Percentiles rank a stretch among this genome's conserved stretches.
phyloP scores from a whole-genome alignment of 2,888 invertebrate genomes.

The Drosophila cognata region DNA sequence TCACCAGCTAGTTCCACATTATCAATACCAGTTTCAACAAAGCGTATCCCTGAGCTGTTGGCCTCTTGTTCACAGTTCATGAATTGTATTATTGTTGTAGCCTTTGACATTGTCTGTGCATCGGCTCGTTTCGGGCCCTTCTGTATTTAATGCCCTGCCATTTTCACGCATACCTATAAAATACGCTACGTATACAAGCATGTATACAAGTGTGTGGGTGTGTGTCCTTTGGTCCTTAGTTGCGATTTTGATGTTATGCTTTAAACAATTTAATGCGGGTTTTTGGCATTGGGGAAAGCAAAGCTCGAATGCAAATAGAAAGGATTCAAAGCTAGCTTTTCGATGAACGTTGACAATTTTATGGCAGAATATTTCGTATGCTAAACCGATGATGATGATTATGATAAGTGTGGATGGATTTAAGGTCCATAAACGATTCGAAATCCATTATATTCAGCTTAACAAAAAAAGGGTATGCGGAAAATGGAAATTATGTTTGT shows the following conservation, averaged over 20 bases:
- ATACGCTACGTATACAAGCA: conserved; percentile 30
- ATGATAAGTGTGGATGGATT: conserved; percentile 14
- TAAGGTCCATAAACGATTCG: conserved; percentile 4
- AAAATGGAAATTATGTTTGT: conserved; percentile 4
- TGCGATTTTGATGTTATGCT: conserved; percentile 43
- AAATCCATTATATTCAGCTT: conserved; percentile 8
- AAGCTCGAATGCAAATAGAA: conserved; percentile 14
- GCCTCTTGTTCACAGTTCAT: conserved; percentile 39
- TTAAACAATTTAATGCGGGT: conserved; percentile 62
- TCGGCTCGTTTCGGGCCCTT: conserved; percentile 20
- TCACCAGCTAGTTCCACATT: not conserved
- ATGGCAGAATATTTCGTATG: conserved; percentile 30
- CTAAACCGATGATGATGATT: conserved; percentile 35
- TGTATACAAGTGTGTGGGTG: conserved; percentile 5
- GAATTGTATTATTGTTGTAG: conserved; percentile 61
- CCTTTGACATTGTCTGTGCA: conserved; percentile 36
- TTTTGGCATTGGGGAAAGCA: conserved; percentile 27
- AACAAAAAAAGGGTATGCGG: not conserved
- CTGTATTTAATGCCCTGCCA: conserved; percentile 57
- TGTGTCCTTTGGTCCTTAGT: conserved; percentile 20
- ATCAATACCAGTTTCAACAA: not conserved
- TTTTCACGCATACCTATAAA: conserved; percentile 55
- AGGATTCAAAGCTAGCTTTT: conserved; percentile 40
- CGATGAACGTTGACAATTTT: conserved; percentile 45
- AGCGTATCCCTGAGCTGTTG: conserved; percentile 38